Percentiles rank a stretch among this genome's conserved stretches.
These are phyloP conservation scores for Morone saxatilis DNA, from an alignment of 2,113 vertebrate genomes.

Conservation along the genomic window DNA sequence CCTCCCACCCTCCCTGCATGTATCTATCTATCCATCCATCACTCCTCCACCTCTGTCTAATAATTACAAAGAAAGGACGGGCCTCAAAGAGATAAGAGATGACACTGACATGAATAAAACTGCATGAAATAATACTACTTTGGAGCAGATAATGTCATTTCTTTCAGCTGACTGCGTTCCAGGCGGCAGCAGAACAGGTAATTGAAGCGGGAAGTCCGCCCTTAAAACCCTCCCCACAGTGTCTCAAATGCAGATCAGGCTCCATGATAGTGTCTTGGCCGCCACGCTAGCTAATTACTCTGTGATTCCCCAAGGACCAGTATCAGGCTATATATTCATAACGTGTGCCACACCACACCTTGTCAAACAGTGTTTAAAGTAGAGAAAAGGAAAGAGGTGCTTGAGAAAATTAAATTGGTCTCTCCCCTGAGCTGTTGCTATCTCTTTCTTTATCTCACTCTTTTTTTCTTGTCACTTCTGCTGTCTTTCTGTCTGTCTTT, in stretches of 20 bases:
- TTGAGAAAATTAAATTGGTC: slow-evolving; percentile 41
- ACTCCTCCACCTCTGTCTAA: slow-evolving; percentile 49
- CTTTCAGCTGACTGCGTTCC: slow-evolving; percentile 52
- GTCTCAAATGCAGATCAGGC: slow-evolving; percentile 69
- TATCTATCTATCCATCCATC: slow-evolving; percentile 45
- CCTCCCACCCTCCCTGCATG: not conserved
- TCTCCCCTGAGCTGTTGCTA: not conserved
- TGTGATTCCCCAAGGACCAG: slow-evolving; percentile 35
- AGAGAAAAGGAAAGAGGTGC: slow-evolving; percentile 43
- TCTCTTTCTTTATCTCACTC: slow-evolving; percentile 7
- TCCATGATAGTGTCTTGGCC: slow-evolving; percentile 53
- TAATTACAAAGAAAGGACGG: slow-evolving; percentile 44
- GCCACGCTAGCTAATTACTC: slow-evolving; percentile 67
- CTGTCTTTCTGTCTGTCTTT: not conserved
- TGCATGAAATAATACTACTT: slow-evolving; percentile 46
- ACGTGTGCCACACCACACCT: slow-evolving; percentile 46
- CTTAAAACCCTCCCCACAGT: slow-evolving; percentile 56
- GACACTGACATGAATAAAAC: slow-evolving; percentile 37
- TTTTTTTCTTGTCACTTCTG: not conserved
- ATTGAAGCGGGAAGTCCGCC: slow-evolving; percentile 63
- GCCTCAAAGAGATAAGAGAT: slow-evolving; percentile 50
- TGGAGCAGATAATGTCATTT: slow-evolving; percentile 59
- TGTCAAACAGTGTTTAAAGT: slow-evolving; percentile 60
- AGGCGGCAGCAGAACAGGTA: slow-evolving; percentile 56
- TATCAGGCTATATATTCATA: slow-evolving; percentile 30